Evolutionary conservation across 1,140 invertebrate genomes (phyloP).

Genomic region (Drosophila busckii): DNA sequence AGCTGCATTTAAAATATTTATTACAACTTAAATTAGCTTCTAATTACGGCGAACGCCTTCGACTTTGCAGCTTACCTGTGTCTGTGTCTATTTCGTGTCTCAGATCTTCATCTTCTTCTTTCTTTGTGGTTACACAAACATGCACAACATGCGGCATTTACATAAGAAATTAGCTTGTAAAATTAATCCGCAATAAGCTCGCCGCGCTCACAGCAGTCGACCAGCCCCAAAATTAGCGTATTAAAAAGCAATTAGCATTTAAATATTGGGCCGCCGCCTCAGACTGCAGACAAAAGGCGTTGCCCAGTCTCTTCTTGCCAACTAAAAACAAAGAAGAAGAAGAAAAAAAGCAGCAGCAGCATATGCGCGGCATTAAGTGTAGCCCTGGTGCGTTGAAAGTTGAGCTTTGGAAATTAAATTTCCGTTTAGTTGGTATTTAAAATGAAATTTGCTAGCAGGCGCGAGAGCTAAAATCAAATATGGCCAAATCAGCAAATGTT

Average conservation of each 20-base stretch:
- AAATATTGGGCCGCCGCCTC: constrained; percentile 35
- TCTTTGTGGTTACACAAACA: constrained; percentile 45
- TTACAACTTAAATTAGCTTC: constrained; percentile 68
- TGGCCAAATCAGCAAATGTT: constrained; percentile 56
- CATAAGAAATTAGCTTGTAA: constrained; percentile 78
- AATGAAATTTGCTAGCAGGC: constrained; percentile 69
- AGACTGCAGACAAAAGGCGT: constrained; percentile 27
- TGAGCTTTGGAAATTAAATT: constrained; percentile 73
- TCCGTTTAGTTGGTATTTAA: constrained; percentile 53
- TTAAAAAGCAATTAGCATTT: constrained; percentile 79
- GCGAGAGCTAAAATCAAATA: constrained; percentile 42
- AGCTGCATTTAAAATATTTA: constrained; percentile 60
- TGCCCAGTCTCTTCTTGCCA: constrained; percentile 13
- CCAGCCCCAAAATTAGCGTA: constrained; percentile 71
- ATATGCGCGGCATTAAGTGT: constrained; percentile 33
- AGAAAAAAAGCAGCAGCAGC: constrained; percentile 1
- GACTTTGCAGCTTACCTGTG: constrained; percentile 55
- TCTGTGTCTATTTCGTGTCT: background rate
- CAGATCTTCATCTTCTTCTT: background rate
- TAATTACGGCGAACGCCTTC: constrained; percentile 60
- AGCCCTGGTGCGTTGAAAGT: constrained; percentile 30
- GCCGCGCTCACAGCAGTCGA: constrained; percentile 41
- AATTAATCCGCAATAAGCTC: constrained; percentile 78
- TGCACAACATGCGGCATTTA: constrained; percentile 68
- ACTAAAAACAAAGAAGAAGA: constrained; percentile 4